phyloP scores from a whole-genome alignment of 2,797 vertebrate genomes.

The Urocyon cinereoargenteus region DNA sequence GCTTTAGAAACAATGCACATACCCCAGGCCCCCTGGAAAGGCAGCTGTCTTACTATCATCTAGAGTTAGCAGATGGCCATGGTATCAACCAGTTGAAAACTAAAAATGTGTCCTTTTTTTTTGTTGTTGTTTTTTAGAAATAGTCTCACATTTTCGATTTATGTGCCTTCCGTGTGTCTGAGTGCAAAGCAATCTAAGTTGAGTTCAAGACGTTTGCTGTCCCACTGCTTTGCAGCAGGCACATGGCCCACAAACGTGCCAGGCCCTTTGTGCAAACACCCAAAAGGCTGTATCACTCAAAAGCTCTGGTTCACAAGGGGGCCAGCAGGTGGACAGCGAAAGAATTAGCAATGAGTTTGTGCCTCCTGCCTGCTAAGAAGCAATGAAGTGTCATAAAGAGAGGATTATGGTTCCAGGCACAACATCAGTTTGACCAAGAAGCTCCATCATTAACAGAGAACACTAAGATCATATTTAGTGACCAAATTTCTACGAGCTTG shows the following conservation, averaged over 20 bases:
- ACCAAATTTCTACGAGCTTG: conserved; percentile 80
- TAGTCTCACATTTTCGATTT: background rate
- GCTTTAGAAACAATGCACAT: background rate
- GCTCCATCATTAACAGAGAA: conserved; percentile 65
- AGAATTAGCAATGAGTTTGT: conserved; percentile 24
- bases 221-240: background rate
- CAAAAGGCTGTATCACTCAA: conserved; percentile 36
- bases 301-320: conserved; percentile 46
- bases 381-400: conserved; percentile 67
- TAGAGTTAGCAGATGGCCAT: background rate
- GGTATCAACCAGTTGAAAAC: background rate
- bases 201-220: background rate
- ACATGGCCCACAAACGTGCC: background rate
- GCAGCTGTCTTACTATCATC: background rate
- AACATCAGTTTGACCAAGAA: conserved; percentile 62
- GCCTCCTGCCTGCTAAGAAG: conserved; percentile 64
- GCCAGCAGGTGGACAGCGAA: conserved; percentile 48
- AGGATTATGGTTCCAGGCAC: conserved; percentile 65
- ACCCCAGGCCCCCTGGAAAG: background rate
- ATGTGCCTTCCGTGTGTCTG: conserved; percentile 21
- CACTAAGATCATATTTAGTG: conserved; percentile 68
- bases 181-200: background rate
- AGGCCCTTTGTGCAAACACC: background rate
- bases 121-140: background rate
- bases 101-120: background rate